Evolutionary conservation across 2,888 invertebrate genomes (phyloP), one percentile per base, ranked within the genome.

Genomic region (Marasmarcha lunaedactyla): DNA sequence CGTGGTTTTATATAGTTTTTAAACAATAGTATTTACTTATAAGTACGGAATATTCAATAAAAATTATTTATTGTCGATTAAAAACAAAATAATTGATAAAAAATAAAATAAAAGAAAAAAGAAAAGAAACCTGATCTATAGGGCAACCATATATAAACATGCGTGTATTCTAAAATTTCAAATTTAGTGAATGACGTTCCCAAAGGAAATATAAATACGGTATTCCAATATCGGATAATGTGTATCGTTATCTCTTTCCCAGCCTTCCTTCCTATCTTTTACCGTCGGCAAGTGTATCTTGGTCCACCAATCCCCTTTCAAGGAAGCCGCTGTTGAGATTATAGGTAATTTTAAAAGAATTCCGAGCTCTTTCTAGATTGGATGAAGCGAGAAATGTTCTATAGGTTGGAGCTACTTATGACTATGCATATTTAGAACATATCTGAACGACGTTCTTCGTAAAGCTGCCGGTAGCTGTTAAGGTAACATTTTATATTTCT

Each of bases 391-490:
- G n/a, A 74, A 79, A 65, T 69, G 74, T 65, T 76, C 71, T 67
- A 71, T 76, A 68, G 71, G 66, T 68, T 57, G 61, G 50, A 71
- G 76, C 74, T 79, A 72, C 78, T 79, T 79, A 77, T 69, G 63
- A 63, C 70, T 69, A 77, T 79, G 79, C 78, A 79, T 79, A 79
- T 79, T 79, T 79, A 79, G 78, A 74, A 74, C 71, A 59, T 77
- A 78, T 78, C 59, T 41, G 61, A 71, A 66, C 70, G 68, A 59
- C 60, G 64, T 59, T 3, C 20, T 20, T 63, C 51, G 52, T 59
- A 64, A 59, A 61, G 59, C 46, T 47, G 65, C 66, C 63, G 61
- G 60, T 59, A 44, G 46, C 42, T 53, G 51, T 71, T 71, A 72
- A 72, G 73, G 71, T n/a, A n/a, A n/a, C n/a, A n/a, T n/a, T n/a